Conservation (phyloP, 2,113 vertebrate genomes). For the Pica pica region DNA sequence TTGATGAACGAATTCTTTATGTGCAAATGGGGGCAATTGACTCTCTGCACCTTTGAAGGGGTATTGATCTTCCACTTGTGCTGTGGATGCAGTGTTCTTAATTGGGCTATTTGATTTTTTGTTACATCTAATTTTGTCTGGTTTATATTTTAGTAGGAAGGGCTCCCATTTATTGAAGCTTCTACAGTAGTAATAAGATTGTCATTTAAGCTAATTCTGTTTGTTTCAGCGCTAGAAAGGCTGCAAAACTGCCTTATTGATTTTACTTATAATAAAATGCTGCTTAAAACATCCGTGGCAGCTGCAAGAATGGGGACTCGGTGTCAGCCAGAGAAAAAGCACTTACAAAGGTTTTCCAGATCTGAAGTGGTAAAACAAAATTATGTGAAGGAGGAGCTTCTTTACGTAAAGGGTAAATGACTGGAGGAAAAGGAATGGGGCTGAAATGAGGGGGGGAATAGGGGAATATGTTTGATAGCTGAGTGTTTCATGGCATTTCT, state of each 20-base stretch:
- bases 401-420: background rate
- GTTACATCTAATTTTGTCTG: constrained; percentile 21
- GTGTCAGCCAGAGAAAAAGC: background rate
- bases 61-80: constrained; percentile 57
- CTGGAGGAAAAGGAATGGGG: background rate
- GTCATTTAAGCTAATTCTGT: constrained; percentile 55
- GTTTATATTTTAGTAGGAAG: constrained; percentile 19
- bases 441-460: background rate
- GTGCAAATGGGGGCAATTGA: constrained; percentile 16
- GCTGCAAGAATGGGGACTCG: background rate
- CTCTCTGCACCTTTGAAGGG: constrained; percentile 23
- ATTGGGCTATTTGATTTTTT: constrained; percentile 16
- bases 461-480: background rate
- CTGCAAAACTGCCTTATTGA: constrained; percentile 57
- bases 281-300: background rate
- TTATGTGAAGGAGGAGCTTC: background rate
- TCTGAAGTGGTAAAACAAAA: background rate
- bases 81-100: constrained; percentile 34
- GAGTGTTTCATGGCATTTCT: background rate
- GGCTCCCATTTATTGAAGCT: constrained; percentile 45
- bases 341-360: background rate
- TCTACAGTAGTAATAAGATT: constrained; percentile 58
- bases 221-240: constrained; percentile 51
- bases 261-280: constrained; percentile 15
- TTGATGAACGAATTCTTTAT: constrained; percentile 25